Conservation (phyloP, 2,113 vertebrate genomes). For the Rhabdornis inornatus region DNA sequence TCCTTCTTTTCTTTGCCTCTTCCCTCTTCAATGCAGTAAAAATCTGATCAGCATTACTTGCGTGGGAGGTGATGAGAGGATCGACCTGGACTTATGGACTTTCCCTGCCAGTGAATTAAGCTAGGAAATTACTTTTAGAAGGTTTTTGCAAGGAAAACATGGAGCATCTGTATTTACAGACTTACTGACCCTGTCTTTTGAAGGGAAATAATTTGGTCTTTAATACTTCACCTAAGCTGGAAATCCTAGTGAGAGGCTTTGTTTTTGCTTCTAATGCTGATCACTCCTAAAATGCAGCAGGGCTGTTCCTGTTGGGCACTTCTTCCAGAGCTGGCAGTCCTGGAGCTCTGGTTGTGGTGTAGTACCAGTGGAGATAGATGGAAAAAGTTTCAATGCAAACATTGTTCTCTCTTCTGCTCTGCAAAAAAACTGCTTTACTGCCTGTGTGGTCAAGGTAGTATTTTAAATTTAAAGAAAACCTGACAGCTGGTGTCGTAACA, state of each 20-base stretch:
- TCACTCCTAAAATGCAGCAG: background rate
- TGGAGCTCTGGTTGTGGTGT: background rate
- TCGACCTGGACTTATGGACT: background rate
- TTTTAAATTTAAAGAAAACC: background rate
- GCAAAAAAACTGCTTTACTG: background rate
- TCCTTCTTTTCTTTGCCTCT: background rate
- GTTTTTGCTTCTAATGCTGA: background rate
- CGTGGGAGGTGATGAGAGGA: background rate
- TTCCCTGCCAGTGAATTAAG: background rate
- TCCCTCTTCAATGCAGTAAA: background rate
- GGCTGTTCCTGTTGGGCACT: background rate
- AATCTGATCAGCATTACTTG: background rate
- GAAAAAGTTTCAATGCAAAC: background rate
- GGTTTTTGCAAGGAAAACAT: background rate
- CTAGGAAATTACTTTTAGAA: background rate
- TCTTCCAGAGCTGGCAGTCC: background rate
- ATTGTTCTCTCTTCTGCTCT: background rate
- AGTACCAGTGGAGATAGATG: rapidly evolving
- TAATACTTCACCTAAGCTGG: background rate
- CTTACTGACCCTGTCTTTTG: background rate
- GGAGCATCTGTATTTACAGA: background rate
- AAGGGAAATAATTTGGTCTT: background rate
- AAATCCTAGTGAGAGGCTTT: background rate
- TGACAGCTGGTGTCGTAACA: background rate
- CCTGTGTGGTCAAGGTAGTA: background rate